Evolutionary conservation across 1,140 invertebrate species (phyloP), one percentile per base, ranked within the genome.

Genomic region (Pissodes strobi): DNA sequence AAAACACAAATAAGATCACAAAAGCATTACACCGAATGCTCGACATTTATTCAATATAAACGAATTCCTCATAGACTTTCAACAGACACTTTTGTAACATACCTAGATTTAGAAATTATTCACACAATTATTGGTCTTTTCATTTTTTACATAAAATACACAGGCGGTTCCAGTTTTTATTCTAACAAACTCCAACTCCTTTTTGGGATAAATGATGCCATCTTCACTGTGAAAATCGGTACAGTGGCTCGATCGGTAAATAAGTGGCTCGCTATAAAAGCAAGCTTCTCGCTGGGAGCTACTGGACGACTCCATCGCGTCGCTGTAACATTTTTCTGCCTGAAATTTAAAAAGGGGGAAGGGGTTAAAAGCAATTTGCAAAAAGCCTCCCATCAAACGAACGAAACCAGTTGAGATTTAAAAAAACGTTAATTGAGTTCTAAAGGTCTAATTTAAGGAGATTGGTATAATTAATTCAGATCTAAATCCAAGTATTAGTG

Each of bases 211-310:
- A n/a, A n/a, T n/a, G 0, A 18, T 12, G 2, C 25, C 13, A 4
- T 53, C 15, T 10, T 49, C 46, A n/a, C 17, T 49, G n/a, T 17
- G 12, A 37, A 22, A 39, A 6, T 41, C 53, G 9, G 12, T 22
- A 15, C 17, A 22, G 6, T 56, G 15, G 19, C 18, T 43, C 17
- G 53, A 12, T 18, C 34, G 10, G 22, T 22, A n/a, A 22, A 56
- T 41, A n/a, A 56, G 12, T 21, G 53, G 53, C 25, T 56, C 53
- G 13, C 53, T 56, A n/a, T 41, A 41, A 22, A 56, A 56, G 19
- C 23, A 41, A 4, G 22, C 41, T 23, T 56, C 34, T 15, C 13
- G 34, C 2, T 41, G 53, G 9, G 53, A 56, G 6, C 53, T 25
- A 17, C 34, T 41, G n/a, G 53, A 56, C n/a, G 53, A 56, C 23